Evolutionary conservation across 2,888 invertebrate species (phyloP).

Genomic region (Aphodius sticticus): DNA sequence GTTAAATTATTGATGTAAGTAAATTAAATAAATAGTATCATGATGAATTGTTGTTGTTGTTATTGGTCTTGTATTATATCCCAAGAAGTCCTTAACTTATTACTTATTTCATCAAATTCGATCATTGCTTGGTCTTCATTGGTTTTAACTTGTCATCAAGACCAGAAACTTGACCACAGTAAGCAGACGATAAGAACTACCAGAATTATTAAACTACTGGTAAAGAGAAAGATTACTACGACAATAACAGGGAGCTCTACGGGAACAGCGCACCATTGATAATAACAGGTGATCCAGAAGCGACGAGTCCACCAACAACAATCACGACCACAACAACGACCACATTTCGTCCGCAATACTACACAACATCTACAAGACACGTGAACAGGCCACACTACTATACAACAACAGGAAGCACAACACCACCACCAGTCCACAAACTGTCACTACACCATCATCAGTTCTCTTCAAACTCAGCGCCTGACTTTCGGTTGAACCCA

Average conservation of each 20-base stretch:
- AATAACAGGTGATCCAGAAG: constrained; percentile 65
- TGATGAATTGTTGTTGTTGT: constrained; percentile 12
- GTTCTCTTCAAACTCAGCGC: constrained; percentile 51
- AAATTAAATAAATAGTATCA: constrained; percentile 30
- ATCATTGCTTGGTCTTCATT: not conserved
- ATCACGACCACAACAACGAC: constrained; percentile 51
- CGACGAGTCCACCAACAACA: constrained; percentile 48
- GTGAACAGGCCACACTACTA: constrained; percentile 37
- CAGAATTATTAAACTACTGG: constrained; percentile 41
- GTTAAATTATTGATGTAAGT: constrained; percentile 30
- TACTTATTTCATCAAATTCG: not conserved
- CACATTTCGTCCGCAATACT: constrained; percentile 34
- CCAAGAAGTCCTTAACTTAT: not conserved
- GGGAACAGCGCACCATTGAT: constrained; percentile 74
- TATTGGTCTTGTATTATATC: not conserved
- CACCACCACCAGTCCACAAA: constrained; percentile 42
- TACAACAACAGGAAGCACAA: constrained; percentile 30
- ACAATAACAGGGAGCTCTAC: constrained; percentile 84
- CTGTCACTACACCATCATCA: constrained; percentile 47
- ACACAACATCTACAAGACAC: constrained; percentile 39
- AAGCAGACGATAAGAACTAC: constrained; percentile 34
- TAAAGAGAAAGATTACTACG: constrained; percentile 67
- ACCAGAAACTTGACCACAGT: no score
- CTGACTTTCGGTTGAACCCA: constrained; percentile 58
- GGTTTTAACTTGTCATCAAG: no score